These are phyloP conservation scores for Tetragonisca angustula DNA, from an alignment of 2,888 invertebrate species.

Conservation along the genomic window DNA sequence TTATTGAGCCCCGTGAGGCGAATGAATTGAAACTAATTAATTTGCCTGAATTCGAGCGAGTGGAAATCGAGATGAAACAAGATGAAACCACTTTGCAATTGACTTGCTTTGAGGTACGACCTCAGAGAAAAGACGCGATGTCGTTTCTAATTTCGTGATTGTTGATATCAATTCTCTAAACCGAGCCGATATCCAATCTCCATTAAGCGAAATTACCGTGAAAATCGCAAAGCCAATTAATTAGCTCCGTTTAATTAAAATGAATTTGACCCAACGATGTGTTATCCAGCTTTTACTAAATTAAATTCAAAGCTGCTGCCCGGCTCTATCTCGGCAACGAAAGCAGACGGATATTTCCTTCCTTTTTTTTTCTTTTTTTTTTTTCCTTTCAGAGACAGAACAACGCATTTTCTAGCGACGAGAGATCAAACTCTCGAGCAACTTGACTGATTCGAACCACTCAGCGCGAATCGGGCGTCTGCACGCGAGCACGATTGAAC, in stretches of 20 bases:
- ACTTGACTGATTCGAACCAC: neutral
- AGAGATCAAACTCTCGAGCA: neutral
- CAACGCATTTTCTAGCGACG: neutral
- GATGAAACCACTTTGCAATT: too few species aligned
- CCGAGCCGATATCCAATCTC: neutral
- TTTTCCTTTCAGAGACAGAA: neutral
- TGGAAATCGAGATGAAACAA: too few species aligned
- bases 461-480: conserved; percentile 21
- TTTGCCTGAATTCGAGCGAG: too few species aligned
- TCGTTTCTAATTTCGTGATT: neutral
- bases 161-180: neutral
- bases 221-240: neutral
- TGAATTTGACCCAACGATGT: neutral
- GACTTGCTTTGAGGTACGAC: too few species aligned
- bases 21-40: too few species aligned
- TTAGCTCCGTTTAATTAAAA: neutral
- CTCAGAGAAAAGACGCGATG: neutral
- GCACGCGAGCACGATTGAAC: conserved; percentile 28
- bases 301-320: neutral
- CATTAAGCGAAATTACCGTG: neutral
- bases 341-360: too few species aligned
- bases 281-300: too few species aligned
- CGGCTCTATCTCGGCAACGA: too few species aligned
- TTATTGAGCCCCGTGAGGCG: too few species aligned
- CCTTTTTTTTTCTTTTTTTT: too few species aligned